Percentiles rank a stretch among this genome's conserved stretches.
These are phyloP conservation scores for Pteromalus puparum DNA, from an alignment of 1,140 invertebrate genomes.

Conservation along the genomic window DNA sequence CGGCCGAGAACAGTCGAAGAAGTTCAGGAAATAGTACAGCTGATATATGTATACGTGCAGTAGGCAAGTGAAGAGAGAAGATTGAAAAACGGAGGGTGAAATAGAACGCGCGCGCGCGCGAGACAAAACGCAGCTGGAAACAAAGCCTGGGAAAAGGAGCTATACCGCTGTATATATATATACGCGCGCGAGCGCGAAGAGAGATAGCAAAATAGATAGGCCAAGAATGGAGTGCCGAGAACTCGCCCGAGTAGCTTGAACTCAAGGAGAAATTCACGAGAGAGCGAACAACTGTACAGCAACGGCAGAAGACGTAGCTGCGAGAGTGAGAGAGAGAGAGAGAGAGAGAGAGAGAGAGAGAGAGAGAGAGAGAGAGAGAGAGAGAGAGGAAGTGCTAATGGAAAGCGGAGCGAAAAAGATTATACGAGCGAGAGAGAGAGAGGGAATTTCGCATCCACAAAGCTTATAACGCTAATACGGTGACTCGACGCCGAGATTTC, in stretches of 20 bases:
- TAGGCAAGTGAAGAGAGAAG: not conserved
- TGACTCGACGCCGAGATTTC: not conserved
- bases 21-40: not conserved
- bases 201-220: not conserved
- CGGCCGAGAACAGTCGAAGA: not conserved
- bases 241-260: not conserved
- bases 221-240: slow-evolving; percentile 1
- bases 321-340: not conserved
- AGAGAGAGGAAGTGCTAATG: not conserved
- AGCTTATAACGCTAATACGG: slow-evolving; percentile 20
- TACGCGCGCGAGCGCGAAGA: not conserved
- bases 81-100: not conserved
- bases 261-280: slow-evolving; percentile 8
- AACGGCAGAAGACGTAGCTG: not conserved
- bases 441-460: not conserved
- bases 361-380: not conserved
- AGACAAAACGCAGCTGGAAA: not conserved
- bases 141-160: not conserved
- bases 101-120: not conserved
- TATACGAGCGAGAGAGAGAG: not conserved
- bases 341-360: not conserved
- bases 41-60: not conserved
- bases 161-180: not conserved
- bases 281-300: not conserved
- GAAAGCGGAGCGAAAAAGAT: slow-evolving; percentile 22